Evolutionary conservation across 2,888 invertebrate species (phyloP), one percentile per base, ranked within the genome.

Genomic region (Amphipoea oculea): DNA sequence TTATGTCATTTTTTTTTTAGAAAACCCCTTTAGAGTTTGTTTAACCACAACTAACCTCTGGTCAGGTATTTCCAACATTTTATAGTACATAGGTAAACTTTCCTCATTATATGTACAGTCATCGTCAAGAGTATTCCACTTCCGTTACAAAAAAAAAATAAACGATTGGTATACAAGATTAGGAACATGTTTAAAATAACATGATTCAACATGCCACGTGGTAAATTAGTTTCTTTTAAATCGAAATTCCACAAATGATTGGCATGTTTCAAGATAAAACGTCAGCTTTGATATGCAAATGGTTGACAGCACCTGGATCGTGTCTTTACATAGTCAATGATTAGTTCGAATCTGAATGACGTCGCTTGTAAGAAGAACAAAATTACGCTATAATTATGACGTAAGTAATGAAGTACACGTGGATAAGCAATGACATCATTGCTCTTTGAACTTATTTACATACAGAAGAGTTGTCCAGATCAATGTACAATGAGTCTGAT

Each of bases 181-280:
- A 54, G 17, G 12, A 62, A 69, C 42, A 11, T 20, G 23, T 70
- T 70, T n/a, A 20, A 60, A 20, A 42, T 51, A 71, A 60, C 2
- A 54, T 85, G 76, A 86, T 9, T 80, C 80, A 86, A n/a, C 4
- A 6, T 14, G 7, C 9, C 69, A 83, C 51, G 23, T 48, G 54
- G 4, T 72, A n/a, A 7, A 67, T 23, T 23, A 12, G 54, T 71
- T 62, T 48, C 6, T 23, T 72, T 70, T 65, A 36, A 65, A 78
- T 65, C 2, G 20, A 66, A 62, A 74, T 60, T 36, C 23, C 45
- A 48, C 23, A 54, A 63, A 9, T 62, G 51, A 73, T 70, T 63
- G 77, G 63, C 78, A 73, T 51, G 57, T 80, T 77, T 76, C 51
- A 70, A 74, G 71, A 82, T 88, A 70, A 81, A 23, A 70, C 2